Base-by-base conservation (phyloP, 2,888 invertebrate species). In the Plagodis pulveraria region DNA sequence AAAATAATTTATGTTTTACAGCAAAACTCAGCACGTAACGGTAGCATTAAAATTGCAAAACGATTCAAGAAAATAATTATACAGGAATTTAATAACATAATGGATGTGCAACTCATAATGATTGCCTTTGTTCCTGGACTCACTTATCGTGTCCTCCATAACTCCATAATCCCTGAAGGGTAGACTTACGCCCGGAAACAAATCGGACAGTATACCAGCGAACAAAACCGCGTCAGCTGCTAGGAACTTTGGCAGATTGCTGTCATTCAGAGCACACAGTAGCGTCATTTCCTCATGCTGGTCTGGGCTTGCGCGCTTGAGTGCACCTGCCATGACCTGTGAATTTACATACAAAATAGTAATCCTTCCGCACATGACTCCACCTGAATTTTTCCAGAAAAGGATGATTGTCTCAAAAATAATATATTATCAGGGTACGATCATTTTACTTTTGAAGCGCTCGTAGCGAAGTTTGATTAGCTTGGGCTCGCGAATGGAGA, bases 211-310 rank as follows among this genome's bases (percentile, higher is more conserved):
- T 71, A 98, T 98, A 6, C 97, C 98, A 82, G 96, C 95, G 80
- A 98, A 98, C 0, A 98, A 91, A 32, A 96, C 80, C 0, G 96
- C 96, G 81, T 98, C 98, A 50, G 98, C 97, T 0, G 96, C 94
- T 56, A 98, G 86, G 83, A 98, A 98, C 85, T 98, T 98, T 0
- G 98, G 98, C 66, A 98, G 89, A 84, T 98, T 98, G 70, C 97
- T 97, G 86, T 98, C 98, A 64, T 97, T 94, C 6, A 98, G 84
- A 0, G 98, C 98, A 71, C 97, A 95, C 58, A 98, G 95, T 10
- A 98, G 84, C 0, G 97, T 97, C 57, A 96, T 96, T 74, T 98
- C 97, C 83, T 98, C 98, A 47, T 94, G 95, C 74, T 96, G 96
- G 78, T 97, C 96, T 0, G 97, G 98, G 73, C 96, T 96, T 10